Base-by-base conservation (phyloP, 2,797 vertebrate species). In the Chromobotia macracanthus region DNA sequence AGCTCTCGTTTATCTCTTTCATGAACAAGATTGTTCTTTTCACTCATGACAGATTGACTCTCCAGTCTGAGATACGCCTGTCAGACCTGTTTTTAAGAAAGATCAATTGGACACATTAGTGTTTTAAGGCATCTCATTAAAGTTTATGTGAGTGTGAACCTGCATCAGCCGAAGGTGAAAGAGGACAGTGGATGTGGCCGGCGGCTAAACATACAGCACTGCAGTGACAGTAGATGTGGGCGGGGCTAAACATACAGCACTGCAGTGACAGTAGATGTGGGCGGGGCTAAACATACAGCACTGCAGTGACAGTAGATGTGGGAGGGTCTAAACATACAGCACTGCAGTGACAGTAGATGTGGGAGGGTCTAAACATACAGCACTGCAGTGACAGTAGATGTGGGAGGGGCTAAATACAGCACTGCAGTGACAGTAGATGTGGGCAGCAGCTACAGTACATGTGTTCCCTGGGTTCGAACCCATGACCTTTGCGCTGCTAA, bases 111-210 rank as follows among this genome's bases (percentile, higher is more conserved):
- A 70, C 44, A 51, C 44, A 63, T 70, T 70, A 63, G 77, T 72
- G 77, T 79, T 79, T 79, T 71, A 64, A 71, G 56, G 64, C 58
- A 21, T 79, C 69, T 65, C 69, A 72, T 72, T 72, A 79, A 55
- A 61, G 48, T 79, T 79, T 72, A 64, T 18, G 58, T 46, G 56
- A 48, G 48, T 63, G 58, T 53, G 77, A 53, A 53, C 25, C 15
- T 28, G 23, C 11, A 25, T 21, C 53, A 21, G 4, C 50, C 19
- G 23, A 60, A 69, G 75, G 8, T 21, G 19, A 58, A 21, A 61
- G 50, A 61, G 53, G 48, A 9, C 63, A 56, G 35, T 66, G 74
- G 35, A 76, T 55, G 74, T 67, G 10, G 60, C n/a, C 9, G 2
- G 48, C 72, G 9, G 11, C 63, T 51, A 50, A 12, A 25, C 73